Base-by-base conservation (phyloP, 37 sponge, comb jelly and placozoan species). In the Eunapius fragilis region DNA sequence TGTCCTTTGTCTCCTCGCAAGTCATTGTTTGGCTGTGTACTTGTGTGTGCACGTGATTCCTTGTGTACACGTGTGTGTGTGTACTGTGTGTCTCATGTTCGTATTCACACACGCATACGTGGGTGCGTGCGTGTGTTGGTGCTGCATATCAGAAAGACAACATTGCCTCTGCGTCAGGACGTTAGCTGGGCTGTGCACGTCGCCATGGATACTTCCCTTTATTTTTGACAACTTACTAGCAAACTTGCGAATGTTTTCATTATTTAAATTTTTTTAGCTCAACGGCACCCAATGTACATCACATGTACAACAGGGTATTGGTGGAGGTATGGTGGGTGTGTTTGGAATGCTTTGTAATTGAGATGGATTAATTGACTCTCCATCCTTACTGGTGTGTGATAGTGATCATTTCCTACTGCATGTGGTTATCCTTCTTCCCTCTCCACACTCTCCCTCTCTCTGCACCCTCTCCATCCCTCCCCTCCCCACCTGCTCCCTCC, bases 1-100 rank as follows among this genome's bases (percentile, higher is more conserved):
- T 45, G 22, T 14, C 72, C 10, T 2, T 70, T 5, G 25, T 35
- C 71, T 82, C 9, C 4, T 32, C 67, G 31, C 14, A 37, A 31
- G 31, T 32, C 28, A 30, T 49, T 47, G 36, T 22, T 37, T 5
- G 4, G 22, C 5, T 48, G 67, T 37, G 4, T 3, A 27, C 11
- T 3, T 11, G 70, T 80, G 67, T 67, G 81, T 80, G 81, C n/a
- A 48, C 68, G 68, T 80, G 81, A 9, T 47, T 37, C 11, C 9
- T 11, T 58, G 68, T 80, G 80, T 38, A 19, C 14, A 17, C 25
- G 36, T 38, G 71, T 80, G 36, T 69, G 31, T 38, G 23, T 82
- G 82, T 47, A 7, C 19, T 58, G 58, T 34, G 77, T 58, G 58
- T 58, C 2, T 12, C 17, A 69, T 80, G 80, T 38, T 12, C 14